phyloP scores from a whole-genome alignment of 2,797 vertebrate species.

The Paguma larvata region DNA sequence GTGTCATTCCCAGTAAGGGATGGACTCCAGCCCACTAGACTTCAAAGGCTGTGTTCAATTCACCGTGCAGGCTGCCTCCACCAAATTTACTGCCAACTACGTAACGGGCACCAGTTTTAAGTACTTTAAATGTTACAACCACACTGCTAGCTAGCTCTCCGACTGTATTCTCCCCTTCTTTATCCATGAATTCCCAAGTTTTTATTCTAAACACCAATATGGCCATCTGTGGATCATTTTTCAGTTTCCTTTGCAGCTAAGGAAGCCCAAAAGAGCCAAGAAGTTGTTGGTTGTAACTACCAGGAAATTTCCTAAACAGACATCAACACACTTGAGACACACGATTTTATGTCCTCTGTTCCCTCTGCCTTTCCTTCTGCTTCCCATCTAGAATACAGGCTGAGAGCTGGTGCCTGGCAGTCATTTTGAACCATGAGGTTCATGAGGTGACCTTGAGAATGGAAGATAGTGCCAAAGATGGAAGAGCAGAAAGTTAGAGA shows the following conservation, averaged over 20 bases:
- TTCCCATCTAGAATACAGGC: background rate
- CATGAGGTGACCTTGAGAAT: background rate
- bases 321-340: background rate
- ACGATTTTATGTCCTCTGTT: background rate
- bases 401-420: background rate
- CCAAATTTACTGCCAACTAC: background rate
- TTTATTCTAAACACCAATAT: background rate
- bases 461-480: background rate
- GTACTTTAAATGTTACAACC: background rate
- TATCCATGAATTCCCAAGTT: background rate
- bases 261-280: background rate
- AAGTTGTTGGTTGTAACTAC: background rate
- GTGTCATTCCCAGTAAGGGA: background rate
- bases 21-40: constrained; percentile 3
- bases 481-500: background rate
- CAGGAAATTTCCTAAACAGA: background rate
- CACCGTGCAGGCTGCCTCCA: background rate
- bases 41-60: background rate
- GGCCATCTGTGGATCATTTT: background rate
- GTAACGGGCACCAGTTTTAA: constrained; percentile 23
- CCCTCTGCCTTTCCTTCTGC: background rate
- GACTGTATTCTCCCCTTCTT: background rate
- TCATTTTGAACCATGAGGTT: background rate
- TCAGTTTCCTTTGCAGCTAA: background rate
- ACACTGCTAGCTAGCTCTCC: background rate